Base-by-base conservation (phyloP, 2,888 invertebrate species). In the Clunio marinus region DNA sequence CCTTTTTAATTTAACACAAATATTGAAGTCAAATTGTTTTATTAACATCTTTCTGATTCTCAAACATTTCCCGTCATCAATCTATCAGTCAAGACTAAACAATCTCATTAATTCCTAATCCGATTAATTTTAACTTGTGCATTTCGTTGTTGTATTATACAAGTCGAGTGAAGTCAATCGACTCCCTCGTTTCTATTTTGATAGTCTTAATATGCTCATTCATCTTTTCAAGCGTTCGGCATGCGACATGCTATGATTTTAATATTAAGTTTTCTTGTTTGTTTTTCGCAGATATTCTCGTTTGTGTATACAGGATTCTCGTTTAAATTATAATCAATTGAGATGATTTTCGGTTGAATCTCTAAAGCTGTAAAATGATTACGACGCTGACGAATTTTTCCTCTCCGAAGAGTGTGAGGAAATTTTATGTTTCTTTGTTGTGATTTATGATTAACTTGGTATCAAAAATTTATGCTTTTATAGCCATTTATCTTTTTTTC, bases 101-200 rank as follows among this genome's bases (percentile, higher is more conserved):
- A 68, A 68, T 68, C 68, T 68, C 68, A 68, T 68, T 68, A 68
- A 55, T 37, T 41, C n/a, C 58, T 68, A 68, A 68, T 68, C 68
- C 58, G 68, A 68, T 68, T 68, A 68, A 57, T 68, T 68, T 68
- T 66, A 66, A 66, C 66, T 66, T 66, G 63, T 63, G 63, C 63
- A 63, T 63, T 51, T 46, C 37, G 46, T 22, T 57, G 57, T 15
- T n/a, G n/a, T n/a, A n/a, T n/a, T n/a, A n/a, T n/a, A n/a, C n/a
- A n/a, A n/a, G n/a, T 57, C 57, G 25, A 57, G 57, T 57, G 57
- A 57, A 57, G 57, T 57, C 57, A 57, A 63, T 37, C 37, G 27
- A 63, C 45, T 41, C 27, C 46, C 24, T 45, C 63, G 20, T 51
- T 22, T 51, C 22, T 51, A 32, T 32, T 32, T 32, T 32, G 7